phyloP scores from a whole-genome alignment of 2,113 vertebrate species.

The Dicrurus megarhynchus region DNA sequence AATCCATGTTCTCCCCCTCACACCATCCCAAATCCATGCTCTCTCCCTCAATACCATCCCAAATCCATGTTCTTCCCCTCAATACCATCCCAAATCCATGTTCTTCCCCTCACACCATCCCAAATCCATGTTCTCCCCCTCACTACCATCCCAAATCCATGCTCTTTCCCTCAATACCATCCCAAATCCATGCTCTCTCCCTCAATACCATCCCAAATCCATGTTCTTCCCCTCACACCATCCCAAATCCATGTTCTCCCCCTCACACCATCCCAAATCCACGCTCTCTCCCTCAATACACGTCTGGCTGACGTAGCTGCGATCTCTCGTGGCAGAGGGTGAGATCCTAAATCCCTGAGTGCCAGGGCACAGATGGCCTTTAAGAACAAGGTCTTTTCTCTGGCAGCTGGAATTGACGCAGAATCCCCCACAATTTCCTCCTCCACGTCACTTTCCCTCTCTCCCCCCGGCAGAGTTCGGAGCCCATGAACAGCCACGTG shows the following conservation, averaged over 20 bases:
- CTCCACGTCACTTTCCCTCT: not conserved
- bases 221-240: too few relatives aligned
- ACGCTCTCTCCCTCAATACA: accelerated
- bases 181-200: too few relatives aligned
- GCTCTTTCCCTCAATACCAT: not conserved
- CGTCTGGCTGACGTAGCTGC: accelerated
- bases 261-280: not conserved
- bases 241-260: not conserved
- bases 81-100: not conserved
- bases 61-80: not conserved
- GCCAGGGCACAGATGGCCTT: not conserved
- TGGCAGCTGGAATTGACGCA: not conserved
- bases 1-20: too few relatives aligned
- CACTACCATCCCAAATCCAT: not conserved
- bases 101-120: accelerated
- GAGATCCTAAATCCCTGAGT: not conserved
- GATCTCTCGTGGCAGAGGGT: not conserved
- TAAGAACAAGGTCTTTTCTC: not conserved
- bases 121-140: not conserved
- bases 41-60: not conserved
- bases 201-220: too few relatives aligned
- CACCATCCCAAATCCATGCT: not conserved
- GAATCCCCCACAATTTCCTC: not conserved
- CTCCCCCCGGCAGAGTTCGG: not conserved
- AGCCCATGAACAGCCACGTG: not conserved